Evolutionary conservation across 1,140 invertebrate species (phyloP), one percentile per base, ranked within the genome.

Genomic region (Brachionus asplanchnoidis): DNA sequence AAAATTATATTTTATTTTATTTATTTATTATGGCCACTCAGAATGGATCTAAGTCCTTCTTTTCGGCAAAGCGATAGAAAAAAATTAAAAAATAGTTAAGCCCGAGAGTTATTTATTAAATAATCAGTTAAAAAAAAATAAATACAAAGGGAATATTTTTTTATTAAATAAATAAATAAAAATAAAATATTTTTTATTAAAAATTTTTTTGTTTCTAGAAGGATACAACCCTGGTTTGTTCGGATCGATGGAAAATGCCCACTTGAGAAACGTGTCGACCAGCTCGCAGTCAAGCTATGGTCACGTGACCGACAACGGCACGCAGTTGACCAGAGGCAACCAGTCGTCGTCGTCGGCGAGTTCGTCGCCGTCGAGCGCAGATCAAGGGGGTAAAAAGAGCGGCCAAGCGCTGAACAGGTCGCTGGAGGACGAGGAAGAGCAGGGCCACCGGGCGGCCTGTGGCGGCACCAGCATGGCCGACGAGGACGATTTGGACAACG

Each of bases 401-500:
- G 40, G 42, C 8, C 1, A 40, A 4, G 17, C 28, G 26, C 4
- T 77, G 20, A 77, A 77, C 20, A 17, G 73, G 8, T 77, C 73
- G 1, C 20, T 77, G n/a, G 73, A 77, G 23, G 73, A 77, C 0
- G 73, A 77, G 23, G 73, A 77, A 40, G 32, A 23, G 14, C 14
- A 44, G 14, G 70, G n/a, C 17, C 12, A 42, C 3, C 68, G 73
- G 26, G 17, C 28, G 3, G 73, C 42, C 26, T 50, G 11, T 26
- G n/a, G 44, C 17, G 73, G 73, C n/a, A 44, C 73, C 23, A 77
- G 73, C 32, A 77, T 77, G 73, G 73, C 42, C 7, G 73, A 77
- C 32, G 73, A 77, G 12, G 73, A 77, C 26, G 70, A 75, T 26
- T 36, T 75, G n/a, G 70, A 75, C 17, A 20, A 75, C 20, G 53